Conservation (phyloP, 2,888 invertebrate species). For the Drosophila robusta region DNA sequence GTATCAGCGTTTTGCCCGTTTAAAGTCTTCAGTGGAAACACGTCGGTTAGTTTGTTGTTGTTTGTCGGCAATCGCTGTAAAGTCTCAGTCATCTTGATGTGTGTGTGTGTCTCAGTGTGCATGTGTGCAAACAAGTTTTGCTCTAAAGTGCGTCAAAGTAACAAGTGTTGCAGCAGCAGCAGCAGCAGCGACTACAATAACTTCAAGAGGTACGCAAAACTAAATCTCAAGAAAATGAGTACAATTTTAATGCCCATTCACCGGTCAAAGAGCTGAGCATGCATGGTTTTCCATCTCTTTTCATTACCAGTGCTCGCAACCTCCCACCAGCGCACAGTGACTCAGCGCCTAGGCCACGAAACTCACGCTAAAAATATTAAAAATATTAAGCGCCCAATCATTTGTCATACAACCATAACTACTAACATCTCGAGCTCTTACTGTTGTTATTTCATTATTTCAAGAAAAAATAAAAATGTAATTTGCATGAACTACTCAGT, state of each 20-base stretch:
- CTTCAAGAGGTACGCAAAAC: slow-evolving; percentile 28
- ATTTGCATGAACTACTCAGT: slow-evolving; percentile 33
- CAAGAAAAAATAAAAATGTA: slow-evolving; percentile 3
- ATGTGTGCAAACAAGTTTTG: slow-evolving; percentile 55
- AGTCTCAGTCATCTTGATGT: slow-evolving; percentile 18
- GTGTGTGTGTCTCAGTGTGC: slow-evolving; percentile 20
- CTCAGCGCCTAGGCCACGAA: slow-evolving; percentile 29
- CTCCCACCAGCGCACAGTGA: slow-evolving; percentile 19
- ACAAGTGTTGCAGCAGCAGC: slow-evolving; percentile 43
- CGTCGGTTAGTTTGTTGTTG: slow-evolving; percentile 24
- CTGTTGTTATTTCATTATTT: slow-evolving; percentile 12
- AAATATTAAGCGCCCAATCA: slow-evolving; percentile 37
- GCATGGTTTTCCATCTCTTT: slow-evolving; percentile 4
- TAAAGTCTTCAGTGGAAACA: slow-evolving; percentile 12
- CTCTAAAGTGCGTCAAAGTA: slow-evolving; percentile 45
- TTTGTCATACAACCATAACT: slow-evolving; percentile 27
- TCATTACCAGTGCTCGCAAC: neutral
- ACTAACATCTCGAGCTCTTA: slow-evolving; percentile 15
- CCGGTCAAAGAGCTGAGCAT: slow-evolving; percentile 8
- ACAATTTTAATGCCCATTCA: slow-evolving; percentile 28
- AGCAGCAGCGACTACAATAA: slow-evolving; percentile 11
- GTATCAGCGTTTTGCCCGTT: slow-evolving; percentile 7
- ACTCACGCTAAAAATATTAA: slow-evolving; percentile 36
- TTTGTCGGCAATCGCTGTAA: slow-evolving; percentile 28
- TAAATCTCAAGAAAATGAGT: slow-evolving; percentile 1